phyloP scores from a whole-genome alignment of 2,888 invertebrate species.

The Amorpha juglandis region DNA sequence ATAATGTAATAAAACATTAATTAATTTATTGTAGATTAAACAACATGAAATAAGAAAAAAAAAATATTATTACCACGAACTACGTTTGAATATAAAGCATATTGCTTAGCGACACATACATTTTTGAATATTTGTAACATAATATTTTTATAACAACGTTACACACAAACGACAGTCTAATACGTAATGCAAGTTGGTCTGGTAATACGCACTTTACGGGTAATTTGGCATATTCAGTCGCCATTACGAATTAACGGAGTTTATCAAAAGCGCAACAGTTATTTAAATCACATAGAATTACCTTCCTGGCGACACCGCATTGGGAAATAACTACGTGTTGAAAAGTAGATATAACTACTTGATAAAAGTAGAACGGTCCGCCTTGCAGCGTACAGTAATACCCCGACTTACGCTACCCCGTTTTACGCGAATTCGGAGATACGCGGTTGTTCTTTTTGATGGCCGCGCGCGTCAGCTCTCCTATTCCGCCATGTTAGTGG shows the following conservation, averaged over 20 bases:
- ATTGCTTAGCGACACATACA: neutral
- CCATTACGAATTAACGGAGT: slow-evolving; percentile 24
- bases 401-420: no score
- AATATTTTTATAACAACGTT: neutral
- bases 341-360: slow-evolving; percentile 19
- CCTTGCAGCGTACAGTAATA: neutral
- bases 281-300: slow-evolving; percentile 34
- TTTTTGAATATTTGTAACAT: neutral
- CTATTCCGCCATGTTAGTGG: no score
- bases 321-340: slow-evolving; percentile 18
- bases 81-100: neutral
- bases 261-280: slow-evolving; percentile 27
- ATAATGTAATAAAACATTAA: no score
- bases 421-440: no score
- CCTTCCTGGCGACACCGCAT: slow-evolving; percentile 29
- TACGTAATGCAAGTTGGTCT: slow-evolving; percentile 13
- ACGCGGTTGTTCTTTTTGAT: no score
- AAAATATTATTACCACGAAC: no score
- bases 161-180: neutral
- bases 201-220: neutral
- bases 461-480: no score
- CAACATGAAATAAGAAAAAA: no score
- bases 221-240: slow-evolving; percentile 20
- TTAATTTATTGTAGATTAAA: no score
- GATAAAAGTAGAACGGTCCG: slow-evolving; percentile 4